Evolutionary conservation across 2,113 vertebrate species (phyloP).

Genomic region (zebrafish (Danio rerio)): DNA sequence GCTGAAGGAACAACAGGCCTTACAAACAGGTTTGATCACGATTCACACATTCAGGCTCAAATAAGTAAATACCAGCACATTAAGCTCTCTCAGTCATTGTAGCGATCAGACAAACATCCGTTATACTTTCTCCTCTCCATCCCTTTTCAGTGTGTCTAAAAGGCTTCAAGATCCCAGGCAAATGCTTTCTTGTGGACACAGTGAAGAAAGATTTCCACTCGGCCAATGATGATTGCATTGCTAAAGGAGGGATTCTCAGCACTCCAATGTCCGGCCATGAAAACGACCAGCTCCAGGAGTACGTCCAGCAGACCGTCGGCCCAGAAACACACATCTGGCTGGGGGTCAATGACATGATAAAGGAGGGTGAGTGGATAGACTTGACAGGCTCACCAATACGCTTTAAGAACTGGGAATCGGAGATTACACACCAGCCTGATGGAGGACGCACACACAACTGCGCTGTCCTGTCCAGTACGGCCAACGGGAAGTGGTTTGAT

Average conservation of each 20-base stretch:
- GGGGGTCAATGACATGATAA: conserved; percentile 88
- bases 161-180: conserved; percentile 87
- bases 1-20: conserved; percentile 91
- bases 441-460: conserved; percentile 89
- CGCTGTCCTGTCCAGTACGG: conserved; percentile 77
- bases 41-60: too few species aligned
- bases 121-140: neutral
- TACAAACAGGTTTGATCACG: conserved; percentile 81
- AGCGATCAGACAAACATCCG: too few species aligned
- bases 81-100: too few species aligned
- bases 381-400: conserved; percentile 76
- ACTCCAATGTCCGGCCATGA: conserved; percentile 81
- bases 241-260: conserved; percentile 87
- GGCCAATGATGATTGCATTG: conserved; percentile 90
- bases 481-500: conserved; percentile 92
- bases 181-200: conserved; percentile 86
- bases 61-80: too few species aligned
- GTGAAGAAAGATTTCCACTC: conserved; percentile 83
- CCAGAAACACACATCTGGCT: conserved; percentile 85
- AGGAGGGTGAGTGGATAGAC: conserved; percentile 88
- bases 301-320: conserved; percentile 83
- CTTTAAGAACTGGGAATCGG: conserved; percentile 96
- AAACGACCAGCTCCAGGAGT: conserved; percentile 86
- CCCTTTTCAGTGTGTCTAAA: conserved; percentile 85
- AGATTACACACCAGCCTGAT: conserved; percentile 90